Evolutionary conservation across 2,888 invertebrate species (phyloP).

Genomic region (Sthenelais limicola): DNA sequence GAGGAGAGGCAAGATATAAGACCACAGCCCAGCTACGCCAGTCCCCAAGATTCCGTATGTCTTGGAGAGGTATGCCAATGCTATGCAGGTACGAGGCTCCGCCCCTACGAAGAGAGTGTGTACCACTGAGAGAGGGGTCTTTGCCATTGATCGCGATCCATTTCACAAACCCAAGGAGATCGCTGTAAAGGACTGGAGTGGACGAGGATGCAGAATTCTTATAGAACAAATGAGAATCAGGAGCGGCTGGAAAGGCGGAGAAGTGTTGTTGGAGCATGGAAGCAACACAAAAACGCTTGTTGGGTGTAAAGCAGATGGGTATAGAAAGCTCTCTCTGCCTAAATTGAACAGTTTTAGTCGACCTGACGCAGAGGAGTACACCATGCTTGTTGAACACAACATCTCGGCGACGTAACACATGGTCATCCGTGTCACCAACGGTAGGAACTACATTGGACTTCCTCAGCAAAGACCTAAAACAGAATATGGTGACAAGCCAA

Average conservation of each 20-base stretch:
- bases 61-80: not conserved
- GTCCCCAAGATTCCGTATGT: not conserved
- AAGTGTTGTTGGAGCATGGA: not conserved
- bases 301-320: not conserved
- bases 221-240: not conserved
- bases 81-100: too few species aligned
- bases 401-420: not conserved
- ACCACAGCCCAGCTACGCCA: not conserved
- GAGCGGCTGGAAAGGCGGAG: not conserved
- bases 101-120: too few species aligned
- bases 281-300: not conserved
- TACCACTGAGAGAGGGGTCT: too few species aligned
- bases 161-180: not conserved
- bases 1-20: too few species aligned
- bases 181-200: not conserved
- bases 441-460: not conserved
- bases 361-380: not conserved
- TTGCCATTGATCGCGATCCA: not conserved
- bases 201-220: not conserved
- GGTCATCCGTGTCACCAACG: not conserved
- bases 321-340: too few species aligned
- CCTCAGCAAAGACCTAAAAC: not conserved
- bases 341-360: not conserved
- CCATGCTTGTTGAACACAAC: not conserved
- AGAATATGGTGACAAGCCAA: not conserved